phyloP scores from a whole-genome alignment of 2,113 vertebrate species.

The Vulpes lagopus region DNA sequence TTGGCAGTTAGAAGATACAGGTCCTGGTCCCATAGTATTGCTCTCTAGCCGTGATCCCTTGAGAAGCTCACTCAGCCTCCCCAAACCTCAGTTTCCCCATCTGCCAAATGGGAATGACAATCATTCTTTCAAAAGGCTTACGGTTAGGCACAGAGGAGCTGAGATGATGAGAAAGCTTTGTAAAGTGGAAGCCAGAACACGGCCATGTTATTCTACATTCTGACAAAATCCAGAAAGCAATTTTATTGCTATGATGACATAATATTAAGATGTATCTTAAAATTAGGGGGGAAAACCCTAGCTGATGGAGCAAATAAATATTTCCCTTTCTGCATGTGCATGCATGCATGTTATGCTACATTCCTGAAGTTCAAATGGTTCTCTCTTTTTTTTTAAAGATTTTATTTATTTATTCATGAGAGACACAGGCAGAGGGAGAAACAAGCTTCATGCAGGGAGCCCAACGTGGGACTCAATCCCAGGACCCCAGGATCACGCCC shows the following conservation, averaged over 20 bases:
- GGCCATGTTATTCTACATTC: rapidly evolving
- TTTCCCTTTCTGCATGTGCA: not conserved
- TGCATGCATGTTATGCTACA: rapidly evolving
- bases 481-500: too few relatives aligned
- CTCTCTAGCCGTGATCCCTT: not conserved
- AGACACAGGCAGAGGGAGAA: too few relatives aligned
- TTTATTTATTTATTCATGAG: too few relatives aligned
- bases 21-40: rapidly evolving
- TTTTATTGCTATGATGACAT: not conserved
- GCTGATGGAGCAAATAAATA: not conserved
- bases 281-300: not conserved
- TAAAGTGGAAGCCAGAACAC: not conserved
- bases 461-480: too few relatives aligned
- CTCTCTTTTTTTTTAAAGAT: too few relatives aligned
- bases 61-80: not conserved
- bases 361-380: not conserved
- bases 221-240: not conserved
- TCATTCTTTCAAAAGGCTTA: not conserved
- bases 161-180: not conserved
- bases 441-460: too few relatives aligned
- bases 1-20: not conserved
- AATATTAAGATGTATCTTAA: not conserved
- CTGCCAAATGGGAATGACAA: not conserved
- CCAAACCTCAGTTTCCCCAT: not conserved
- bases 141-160: not conserved